These are phyloP conservation scores for Dermochelys coriacea DNA, from an alignment of 2,797 vertebrate genomes.

Conservation along the genomic window DNA sequence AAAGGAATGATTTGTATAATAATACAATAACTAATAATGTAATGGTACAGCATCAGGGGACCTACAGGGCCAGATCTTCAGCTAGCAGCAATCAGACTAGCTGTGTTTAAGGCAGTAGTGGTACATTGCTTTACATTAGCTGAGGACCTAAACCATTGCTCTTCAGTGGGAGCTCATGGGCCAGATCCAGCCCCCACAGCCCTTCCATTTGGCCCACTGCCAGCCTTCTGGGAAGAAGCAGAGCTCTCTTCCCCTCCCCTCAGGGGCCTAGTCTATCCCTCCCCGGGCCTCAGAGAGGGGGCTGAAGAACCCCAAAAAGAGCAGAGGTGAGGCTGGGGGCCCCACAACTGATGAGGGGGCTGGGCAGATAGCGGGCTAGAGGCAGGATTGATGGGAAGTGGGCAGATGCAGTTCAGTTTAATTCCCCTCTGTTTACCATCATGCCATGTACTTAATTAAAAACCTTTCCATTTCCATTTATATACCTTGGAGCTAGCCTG, in stretches of 20 bases:
- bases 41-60: neutral
- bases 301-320: neutral
- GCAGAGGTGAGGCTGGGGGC: neutral
- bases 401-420: neutral
- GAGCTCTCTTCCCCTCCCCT: neutral
- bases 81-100: neutral
- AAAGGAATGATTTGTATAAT: neutral
- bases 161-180: neutral
- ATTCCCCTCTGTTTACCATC: neutral
- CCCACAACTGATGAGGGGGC: too few species aligned
- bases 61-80: neutral
- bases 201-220: neutral
- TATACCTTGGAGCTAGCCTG: neutral
- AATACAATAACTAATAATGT: neutral
- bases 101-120: neutral
- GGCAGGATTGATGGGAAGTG: neutral
- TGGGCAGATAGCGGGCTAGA: neutral
- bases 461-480: neutral
- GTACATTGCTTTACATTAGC: neutral
- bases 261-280: neutral
- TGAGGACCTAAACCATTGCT: neutral
- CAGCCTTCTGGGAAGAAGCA: neutral
- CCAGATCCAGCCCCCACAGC: too few species aligned
- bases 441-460: neutral
- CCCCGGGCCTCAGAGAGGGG: neutral